Base-by-base conservation (phyloP, 2,797 vertebrate genomes). In the Syngnathus acus region DNA sequence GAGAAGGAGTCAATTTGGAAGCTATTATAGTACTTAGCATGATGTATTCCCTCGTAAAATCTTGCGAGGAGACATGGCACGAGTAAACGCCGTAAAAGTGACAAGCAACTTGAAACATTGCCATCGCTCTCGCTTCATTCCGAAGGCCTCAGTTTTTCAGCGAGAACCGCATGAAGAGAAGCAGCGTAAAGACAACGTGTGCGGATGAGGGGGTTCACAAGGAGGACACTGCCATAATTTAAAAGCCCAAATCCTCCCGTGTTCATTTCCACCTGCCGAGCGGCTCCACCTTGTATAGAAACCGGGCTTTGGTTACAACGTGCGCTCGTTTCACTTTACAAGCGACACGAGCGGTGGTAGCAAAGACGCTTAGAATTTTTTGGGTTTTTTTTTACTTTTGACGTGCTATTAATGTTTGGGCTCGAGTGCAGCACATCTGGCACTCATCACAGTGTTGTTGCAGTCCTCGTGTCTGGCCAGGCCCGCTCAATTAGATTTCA, bases 401-500 rank as follows among this genome's bases (percentile, higher is more conserved):
- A 85, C 72, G 73, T 79, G 81, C 89, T 90, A 90, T 91, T 90
- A 89, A 90, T 89, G 88, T 86, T 88, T 84, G 73, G 83, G 79
- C 86, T 86, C 80, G 73, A 69, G 82, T 75, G 76, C 77, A 87
- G 85, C 87, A 89, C 89, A 91, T 90, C 90, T 92, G 90, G 88
- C 87, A 86, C 84, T 84, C 85, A 90, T 92, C 87, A 88, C 76
- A 13, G 70, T 86, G 88, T 87, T 90, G 84, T 87, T 91, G 83
- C 86, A 90, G 89, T 86, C 88, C 82, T 86, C 85, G 89, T 89
- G 87, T 88, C 89, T 90, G 85, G 85, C 85, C 85, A 86, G 81
- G 85, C 84, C 32, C 70, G 83, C 86, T 88, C 90, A 91, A 91
- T 91, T 90, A 90, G 84, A 90, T 89, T 89, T 86, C 85, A 90